These are phyloP conservation scores for Pluvialis apricaria DNA, from an alignment of 2,113 vertebrate species.

Conservation along the genomic window DNA sequence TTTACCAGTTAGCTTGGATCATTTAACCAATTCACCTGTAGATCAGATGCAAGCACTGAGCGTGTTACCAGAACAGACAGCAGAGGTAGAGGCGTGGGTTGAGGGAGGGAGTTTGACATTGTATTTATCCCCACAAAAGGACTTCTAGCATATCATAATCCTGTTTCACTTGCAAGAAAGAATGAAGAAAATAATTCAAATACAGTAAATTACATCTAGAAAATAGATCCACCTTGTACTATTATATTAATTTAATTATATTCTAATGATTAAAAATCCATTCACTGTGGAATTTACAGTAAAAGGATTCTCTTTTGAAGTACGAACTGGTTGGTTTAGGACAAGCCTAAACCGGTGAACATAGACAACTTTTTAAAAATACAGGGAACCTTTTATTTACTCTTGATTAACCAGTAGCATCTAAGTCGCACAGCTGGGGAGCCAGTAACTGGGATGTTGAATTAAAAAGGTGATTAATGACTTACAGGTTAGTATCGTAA, in stretches of 20 bases:
- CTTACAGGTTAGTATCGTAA: not conserved
- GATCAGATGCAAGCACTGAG: not conserved
- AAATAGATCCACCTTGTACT: not conserved
- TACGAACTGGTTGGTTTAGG: not conserved
- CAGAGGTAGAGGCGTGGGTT: accelerated
- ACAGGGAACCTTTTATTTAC: not conserved
- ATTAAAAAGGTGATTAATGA: not conserved
- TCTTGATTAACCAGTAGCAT: not conserved
- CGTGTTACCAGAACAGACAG: not conserved
- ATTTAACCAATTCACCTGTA: not conserved
- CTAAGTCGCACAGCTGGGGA: not conserved
- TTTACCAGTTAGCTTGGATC: constrained; percentile 14
- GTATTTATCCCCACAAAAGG: not conserved
- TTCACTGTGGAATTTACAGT: not conserved
- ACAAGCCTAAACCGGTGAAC: not conserved
- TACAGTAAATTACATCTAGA: not conserved
- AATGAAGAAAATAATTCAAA: not conserved
- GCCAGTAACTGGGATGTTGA: not conserved
- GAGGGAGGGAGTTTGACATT: not conserved
- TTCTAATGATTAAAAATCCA: not conserved
- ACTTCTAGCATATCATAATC: not conserved
- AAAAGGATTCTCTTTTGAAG: not conserved
- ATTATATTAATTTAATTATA: not conserved
- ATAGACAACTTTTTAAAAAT: not conserved
- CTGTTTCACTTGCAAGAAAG: not conserved